Conservation (phyloP, 2,113 vertebrate genomes). For the Microtus richardsoni region DNA sequence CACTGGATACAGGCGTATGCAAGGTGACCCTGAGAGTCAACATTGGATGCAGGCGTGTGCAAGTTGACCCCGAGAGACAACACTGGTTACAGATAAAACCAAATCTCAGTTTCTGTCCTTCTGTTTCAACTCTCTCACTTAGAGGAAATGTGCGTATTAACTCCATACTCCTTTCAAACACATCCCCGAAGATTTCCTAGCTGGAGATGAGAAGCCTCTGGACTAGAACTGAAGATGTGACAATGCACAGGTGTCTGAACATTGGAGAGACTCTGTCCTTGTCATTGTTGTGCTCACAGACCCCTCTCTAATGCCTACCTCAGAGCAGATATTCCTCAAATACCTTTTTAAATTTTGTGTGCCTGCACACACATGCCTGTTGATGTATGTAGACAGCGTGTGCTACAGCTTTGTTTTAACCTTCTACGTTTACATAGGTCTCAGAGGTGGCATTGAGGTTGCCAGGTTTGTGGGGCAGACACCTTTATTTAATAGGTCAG, state of each 20-base stretch:
- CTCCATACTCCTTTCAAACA: conserved; percentile 52
- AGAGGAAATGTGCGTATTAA: background rate
- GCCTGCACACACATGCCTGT: background rate
- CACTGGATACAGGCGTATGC: too few relatives aligned
- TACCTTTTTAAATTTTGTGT: background rate
- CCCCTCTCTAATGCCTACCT: background rate
- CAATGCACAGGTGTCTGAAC: background rate
- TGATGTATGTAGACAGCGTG: background rate
- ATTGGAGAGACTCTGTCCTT: background rate
- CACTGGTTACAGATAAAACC: background rate
- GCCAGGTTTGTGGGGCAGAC: background rate
- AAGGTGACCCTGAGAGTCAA: background rate
- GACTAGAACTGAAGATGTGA: conserved; percentile 31
- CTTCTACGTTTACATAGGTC: background rate
- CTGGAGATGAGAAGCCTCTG: conserved; percentile 38
- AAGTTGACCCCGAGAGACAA: background rate
- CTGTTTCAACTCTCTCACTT: conserved; percentile 4
- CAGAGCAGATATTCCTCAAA: background rate
- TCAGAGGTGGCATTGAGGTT: background rate
- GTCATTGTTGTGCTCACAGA: background rate
- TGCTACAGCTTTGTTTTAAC: background rate
- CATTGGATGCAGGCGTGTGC: too few relatives aligned
- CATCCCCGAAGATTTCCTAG: background rate
- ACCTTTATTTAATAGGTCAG: background rate
- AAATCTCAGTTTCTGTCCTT: background rate